Base-by-base conservation (phyloP, 2,113 vertebrate species). In the Daphoenositta chrysoptera region DNA sequence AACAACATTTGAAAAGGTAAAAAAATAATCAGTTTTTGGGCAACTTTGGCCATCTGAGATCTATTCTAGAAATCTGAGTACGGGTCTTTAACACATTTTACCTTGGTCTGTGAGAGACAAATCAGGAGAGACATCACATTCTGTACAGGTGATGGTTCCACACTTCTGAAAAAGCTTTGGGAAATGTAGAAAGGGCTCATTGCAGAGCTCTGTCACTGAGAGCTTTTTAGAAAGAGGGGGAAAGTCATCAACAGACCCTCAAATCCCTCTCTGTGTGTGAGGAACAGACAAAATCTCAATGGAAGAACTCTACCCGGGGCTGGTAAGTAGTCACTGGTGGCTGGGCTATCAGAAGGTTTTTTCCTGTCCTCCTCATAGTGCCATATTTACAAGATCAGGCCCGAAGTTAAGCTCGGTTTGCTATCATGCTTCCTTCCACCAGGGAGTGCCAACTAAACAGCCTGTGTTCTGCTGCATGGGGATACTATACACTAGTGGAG, bases 371-470 rank as follows among this genome's bases (percentile, higher is more conserved):
- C 7, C 33, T 54, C 39, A 7, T 4, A 24, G 35, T 5, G 3
- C 57, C 56, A 37, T 47, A n/a, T 64, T 93, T 48, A 37, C 39
- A 18, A 31, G 22, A 33, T 16, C n/a, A 22, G 19, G 39, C n/a
- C 61, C 45, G 14, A 33, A 75, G 48, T 30, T 22, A 2, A 44
- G 2, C 64, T 86, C 6, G 2, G 40, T 56, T 88, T 96, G 96
- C 94, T 92, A 51, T 89, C 80, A 63, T 58, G 15, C 48, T 64
- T 82, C 10, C 60, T 93, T 90, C 97, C 97, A 96, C 71, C 88
- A 94, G 94, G 80, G 94, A 89, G 96, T 92, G 95, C 94, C 94
- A 95, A n/a, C 84, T 83, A 90, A 91, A 80, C 94, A 93, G 84
- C 40, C 72, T 90, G 79, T 7, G 4, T 14, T 82, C 66, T 64